Base-by-base conservation (phyloP, 2,113 vertebrate genomes). In the Syngnathus scovelli region DNA sequence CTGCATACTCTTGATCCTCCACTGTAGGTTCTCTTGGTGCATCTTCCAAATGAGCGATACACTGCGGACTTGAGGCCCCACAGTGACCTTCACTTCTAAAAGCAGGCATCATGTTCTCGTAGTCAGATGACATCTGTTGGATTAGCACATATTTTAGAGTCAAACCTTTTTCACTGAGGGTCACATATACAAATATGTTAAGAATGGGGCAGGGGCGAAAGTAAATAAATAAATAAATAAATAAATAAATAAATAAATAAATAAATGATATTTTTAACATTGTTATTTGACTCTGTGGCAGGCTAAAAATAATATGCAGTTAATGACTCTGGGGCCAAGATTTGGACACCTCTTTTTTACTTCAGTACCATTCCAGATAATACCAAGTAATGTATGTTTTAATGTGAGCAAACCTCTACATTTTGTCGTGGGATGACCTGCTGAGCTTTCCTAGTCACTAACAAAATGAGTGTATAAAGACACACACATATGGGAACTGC, bases 381-480 rank as follows among this genome's bases (percentile, higher is more conserved):
- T 38, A 8, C 7, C 16, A n/a, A 60, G 36, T n/a, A 1, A 1
- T 39, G 58, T n/a, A 18, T 39, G 2, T 54, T 38, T 60, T 18
- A 10, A 5, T 27, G 39, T 38, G 13, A 21, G 78, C 80, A 15
- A 41, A 88, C 87, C 87, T 84, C 64, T 72, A 56, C 55, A 23
- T 64, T 73, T 13, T 10, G 69, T 0, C 0, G 67, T 6, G 18
- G 16, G 23, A 0, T 1, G 1, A 72, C 27, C 43, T 76, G 72
- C 36, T 9, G 46, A 0, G 52, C 36, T 66, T 72, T 81, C 39
- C 73, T 39, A 51, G 58, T 41, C 60, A 74, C 12, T 13, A 72
- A 59, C 11, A 86, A 83, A 63, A 74, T 75, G 6, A 81, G 38
- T 37, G 83, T 82, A 19, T 86, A 87, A 11, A 85, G 46, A 69